These are phyloP conservation scores for Passerina amoena DNA, from an alignment of 2,113 vertebrate species.

Conservation along the genomic window DNA sequence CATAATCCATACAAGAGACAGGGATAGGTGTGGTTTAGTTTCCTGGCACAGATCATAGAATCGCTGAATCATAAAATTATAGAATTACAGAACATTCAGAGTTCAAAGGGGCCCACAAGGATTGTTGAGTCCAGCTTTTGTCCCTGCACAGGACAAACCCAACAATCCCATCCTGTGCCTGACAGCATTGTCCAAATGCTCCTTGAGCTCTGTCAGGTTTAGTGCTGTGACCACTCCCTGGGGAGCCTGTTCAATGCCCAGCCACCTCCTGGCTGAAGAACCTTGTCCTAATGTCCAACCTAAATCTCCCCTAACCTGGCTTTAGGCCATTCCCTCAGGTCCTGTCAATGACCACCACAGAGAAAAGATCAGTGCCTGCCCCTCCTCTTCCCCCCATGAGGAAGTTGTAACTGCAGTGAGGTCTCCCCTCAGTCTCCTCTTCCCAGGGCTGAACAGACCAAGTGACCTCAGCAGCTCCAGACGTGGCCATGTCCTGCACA, in stretches of 20 bases:
- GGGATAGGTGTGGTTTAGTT: not conserved
- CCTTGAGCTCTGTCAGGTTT: not conserved
- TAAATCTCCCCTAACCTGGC: rapidly evolving
- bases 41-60: not conserved
- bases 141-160: not conserved
- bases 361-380: not conserved
- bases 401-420: not conserved
- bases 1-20: not conserved
- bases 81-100: not conserved
- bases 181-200: not conserved
- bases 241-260: not conserved
- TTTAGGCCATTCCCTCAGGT: rapidly evolving
- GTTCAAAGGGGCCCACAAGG: not conserved
- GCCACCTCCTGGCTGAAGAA: not conserved
- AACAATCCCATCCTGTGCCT: not conserved
- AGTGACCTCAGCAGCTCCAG: not conserved
- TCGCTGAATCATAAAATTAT: not conserved
- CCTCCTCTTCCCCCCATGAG: not conserved
- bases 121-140: not conserved
- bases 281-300: not conserved
- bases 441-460: not conserved
- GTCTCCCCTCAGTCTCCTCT: not conserved
- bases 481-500: not conserved
- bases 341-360: not conserved
- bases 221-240: not conserved